Evolutionary conservation across 2,797 vertebrate species (phyloP), one percentile per base, ranked within the genome.

Genomic region (Dendrocincla fuliginosa): DNA sequence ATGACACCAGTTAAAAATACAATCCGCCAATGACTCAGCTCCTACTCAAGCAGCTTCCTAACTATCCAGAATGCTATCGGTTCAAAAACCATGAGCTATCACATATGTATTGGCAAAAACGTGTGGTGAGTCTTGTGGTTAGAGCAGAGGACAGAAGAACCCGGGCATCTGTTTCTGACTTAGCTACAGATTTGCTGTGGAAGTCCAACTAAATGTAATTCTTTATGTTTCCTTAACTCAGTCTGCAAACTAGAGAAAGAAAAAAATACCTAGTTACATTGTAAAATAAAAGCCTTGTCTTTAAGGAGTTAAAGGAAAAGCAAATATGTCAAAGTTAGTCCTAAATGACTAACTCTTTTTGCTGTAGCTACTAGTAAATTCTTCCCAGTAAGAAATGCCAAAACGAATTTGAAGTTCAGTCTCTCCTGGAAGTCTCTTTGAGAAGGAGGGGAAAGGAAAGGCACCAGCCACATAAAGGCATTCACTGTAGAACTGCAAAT

Each of bases 401-500:
- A 90, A 75, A 86, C 0, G 11, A 81, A 81, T 96, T 89, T 96
- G 60, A 95, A 93, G 77, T 84, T 94, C 91, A 84, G 44, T 69
- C 67, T 93, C 73, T 95, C 87, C 87, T 94, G 70, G 69, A 94
- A 94, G 41, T 56, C 55, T 86, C 73, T 41, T 93, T 91, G 70
- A 91, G 90, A 65, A 89, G 61, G 82, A 93, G 19, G 37, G 85
- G 79, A 95, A 93, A 67, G 64, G 73, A 91, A 96, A 94, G 89
- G 89, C 91, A 95, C 47, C 80, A 91, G 85, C 33, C 74, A 87
- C 83, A 95, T 87, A 94, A 95, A 95, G 74, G 70, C 83, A 0
- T 70, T 93, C 96, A 93, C 93, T 95, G 88, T 91, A 92, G 80
- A 96, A 92, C 94, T 96, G 93, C 95, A 96, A 97, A 97, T 96